Percentiles rank a stretch among this genome's conserved stretches.
These are phyloP conservation scores for Sebastes dallii DNA, from an alignment of 2,797 vertebrate genomes.

Conservation along the genomic window DNA sequence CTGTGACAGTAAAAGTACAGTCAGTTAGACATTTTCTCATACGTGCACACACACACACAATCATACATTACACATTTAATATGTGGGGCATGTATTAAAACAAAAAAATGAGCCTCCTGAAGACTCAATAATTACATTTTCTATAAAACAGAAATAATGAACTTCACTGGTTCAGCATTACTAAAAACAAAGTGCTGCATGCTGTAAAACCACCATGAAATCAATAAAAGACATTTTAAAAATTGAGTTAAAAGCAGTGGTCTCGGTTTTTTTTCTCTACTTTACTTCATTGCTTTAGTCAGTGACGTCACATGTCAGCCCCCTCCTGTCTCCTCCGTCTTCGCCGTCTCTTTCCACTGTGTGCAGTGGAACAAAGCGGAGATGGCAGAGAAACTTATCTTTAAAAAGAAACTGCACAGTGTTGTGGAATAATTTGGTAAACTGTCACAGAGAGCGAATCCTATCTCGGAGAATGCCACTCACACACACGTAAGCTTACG, in stretches of 20 bases:
- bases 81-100: no score
- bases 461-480: constrained; percentile 64
- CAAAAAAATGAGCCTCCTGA: no score
- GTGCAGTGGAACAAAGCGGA: constrained; percentile 64
- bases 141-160: constrained; percentile 15
- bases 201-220: constrained; percentile 30
- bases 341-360: constrained; percentile 45
- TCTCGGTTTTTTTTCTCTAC: neutral
- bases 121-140: no score
- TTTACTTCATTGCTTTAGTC: constrained; percentile 4
- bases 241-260: constrained; percentile 25
- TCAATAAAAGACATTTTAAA: constrained; percentile 25
- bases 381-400: constrained; percentile 67
- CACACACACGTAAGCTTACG: constrained; percentile 17
- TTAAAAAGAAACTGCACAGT: constrained; percentile 68
- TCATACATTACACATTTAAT: no score
- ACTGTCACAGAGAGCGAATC: constrained; percentile 68
- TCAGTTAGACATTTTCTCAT: no score
- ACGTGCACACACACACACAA: no score
- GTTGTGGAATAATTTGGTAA: constrained; percentile 72
- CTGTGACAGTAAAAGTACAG: no score
- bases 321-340: constrained; percentile 15
- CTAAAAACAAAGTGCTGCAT: constrained; percentile 19
- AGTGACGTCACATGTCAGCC: constrained; percentile 47
- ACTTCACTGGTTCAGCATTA: constrained; percentile 16